Evolutionary conservation across 1,140 invertebrate species (phyloP), one percentile per base, ranked within the genome.

Genomic region (Atta texana): DNA sequence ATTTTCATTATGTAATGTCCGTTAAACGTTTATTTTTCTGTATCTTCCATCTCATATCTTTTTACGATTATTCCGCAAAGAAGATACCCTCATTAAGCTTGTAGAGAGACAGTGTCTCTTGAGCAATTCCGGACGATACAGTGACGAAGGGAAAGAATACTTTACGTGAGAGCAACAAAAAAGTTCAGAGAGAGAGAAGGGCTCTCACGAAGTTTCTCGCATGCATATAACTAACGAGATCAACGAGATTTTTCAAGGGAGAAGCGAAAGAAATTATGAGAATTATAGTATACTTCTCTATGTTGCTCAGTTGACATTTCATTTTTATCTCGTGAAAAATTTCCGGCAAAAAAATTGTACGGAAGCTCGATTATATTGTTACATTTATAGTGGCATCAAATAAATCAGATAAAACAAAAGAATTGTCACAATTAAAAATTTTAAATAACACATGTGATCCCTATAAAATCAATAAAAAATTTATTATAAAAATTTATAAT

Each of bases 121-220:
- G 5, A 21, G 18, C 68, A 81, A 69, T 88, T 75, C 66, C 68
- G 59, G 74, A 53, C 81, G 51, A 76, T 63, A 71, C 82, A 14
- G 16, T 57, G 84, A 89, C 76, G 80, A 87, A 89, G 84, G 66
- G 21, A 87, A 86, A 87, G 81, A 89, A 87, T 61, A 57, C 77
- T 89, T 80, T 72, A 84, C 72, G 63, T 31, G 55, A 74, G 69
- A 59, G 57, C 39, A 16, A 57, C 82, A 77, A 89, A 89, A 89
- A 89, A 81, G 57, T 81, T 64, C 49, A 68, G 34, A 80, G 28
- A 87, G 28, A 87, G 34, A 80, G 28, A 87, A 89, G 81, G 75
- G 72, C 64, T 61, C 78, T 87, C 64, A 55, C 86, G 55, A 89
- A 87, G 82, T 89, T 90, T 84, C 51, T 66, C 72, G 66, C 51